These are phyloP conservation scores for Pseudeuparius sepicola DNA, from an alignment of 2,888 invertebrate genomes.

Conservation along the genomic window DNA sequence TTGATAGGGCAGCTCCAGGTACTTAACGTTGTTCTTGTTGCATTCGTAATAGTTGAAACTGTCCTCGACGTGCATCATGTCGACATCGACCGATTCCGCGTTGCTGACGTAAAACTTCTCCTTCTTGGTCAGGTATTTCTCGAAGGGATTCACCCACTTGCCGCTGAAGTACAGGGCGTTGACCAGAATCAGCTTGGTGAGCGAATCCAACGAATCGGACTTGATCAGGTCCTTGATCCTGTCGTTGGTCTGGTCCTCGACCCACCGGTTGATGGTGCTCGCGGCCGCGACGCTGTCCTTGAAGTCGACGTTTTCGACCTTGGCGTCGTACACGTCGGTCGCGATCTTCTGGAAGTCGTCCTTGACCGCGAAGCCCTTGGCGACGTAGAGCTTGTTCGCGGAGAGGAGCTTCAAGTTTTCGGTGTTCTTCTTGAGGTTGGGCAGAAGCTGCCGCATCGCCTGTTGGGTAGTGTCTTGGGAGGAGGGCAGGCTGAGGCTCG, in stretches of 20 bases:
- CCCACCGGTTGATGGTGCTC: conserved; percentile 33
- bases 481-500: conserved; percentile 24
- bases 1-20: conserved; percentile 30
- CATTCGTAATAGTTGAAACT: conserved; percentile 30
- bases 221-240: conserved; percentile 31
- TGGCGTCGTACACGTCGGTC: conserved; percentile 49
- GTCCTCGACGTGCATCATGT: conserved; percentile 29
- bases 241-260: conserved; percentile 32
- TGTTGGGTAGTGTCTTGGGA: conserved; percentile 18
- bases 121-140: conserved; percentile 21
- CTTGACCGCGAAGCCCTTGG: conserved; percentile 43
- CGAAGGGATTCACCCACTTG: conserved; percentile 27
- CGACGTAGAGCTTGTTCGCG: conserved; percentile 52
- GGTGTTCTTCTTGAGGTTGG: conserved; percentile 20
- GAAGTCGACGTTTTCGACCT: conserved; percentile 41
- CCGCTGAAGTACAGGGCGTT: conserved; percentile 36
- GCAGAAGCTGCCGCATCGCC: conserved; percentile 23
- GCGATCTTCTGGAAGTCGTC: conserved; percentile 48
- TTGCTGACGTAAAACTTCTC: conserved; percentile 26
- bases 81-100: conserved; percentile 25
- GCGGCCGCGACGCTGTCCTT: too few species aligned
- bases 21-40: conserved; percentile 27
- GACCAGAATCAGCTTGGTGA: conserved; percentile 30
- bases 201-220: conserved; percentile 21
- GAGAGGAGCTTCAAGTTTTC: conserved; percentile 25